Percentiles rank a stretch among this genome's conserved stretches.
phyloP scores from a whole-genome alignment of 2,888 invertebrate genomes.

The Chymomyza fuscimana region DNA sequence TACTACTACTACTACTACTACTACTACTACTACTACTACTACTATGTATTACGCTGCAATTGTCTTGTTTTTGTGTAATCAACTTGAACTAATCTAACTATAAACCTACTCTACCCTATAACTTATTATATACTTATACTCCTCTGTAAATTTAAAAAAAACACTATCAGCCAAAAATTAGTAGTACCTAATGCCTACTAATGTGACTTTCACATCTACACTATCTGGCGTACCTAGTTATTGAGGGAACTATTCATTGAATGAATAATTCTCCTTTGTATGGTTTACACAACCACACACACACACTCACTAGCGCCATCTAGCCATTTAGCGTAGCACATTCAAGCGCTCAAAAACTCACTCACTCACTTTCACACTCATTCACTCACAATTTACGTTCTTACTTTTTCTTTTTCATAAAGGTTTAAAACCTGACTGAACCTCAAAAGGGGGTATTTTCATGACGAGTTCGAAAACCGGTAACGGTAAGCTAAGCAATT shows the following conservation, averaged over 20 bases:
- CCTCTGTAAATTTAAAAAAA: not conserved
- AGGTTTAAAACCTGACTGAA: not conserved
- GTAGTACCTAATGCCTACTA: too few relatives aligned
- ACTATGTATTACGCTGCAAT: conserved; percentile 16
- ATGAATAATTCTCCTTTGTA: too few relatives aligned
- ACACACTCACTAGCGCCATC: too few relatives aligned
- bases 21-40: not conserved
- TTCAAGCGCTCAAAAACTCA: too few relatives aligned
- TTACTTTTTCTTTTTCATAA: not conserved
- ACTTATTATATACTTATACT: conserved; percentile 26
- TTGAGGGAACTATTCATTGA: too few relatives aligned
- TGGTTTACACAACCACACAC: too few relatives aligned
- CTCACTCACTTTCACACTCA: too few relatives aligned
- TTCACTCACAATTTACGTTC: too few relatives aligned
- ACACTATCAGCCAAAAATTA: too few relatives aligned
- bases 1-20: not conserved
- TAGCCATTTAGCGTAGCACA: too few relatives aligned
- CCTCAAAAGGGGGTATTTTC: not conserved
- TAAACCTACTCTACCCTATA: conserved; percentile 21
- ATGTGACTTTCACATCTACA: too few relatives aligned
- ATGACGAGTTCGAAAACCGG: not conserved
- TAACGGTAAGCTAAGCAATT: not conserved
- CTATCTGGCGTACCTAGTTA: too few relatives aligned
- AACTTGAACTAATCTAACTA: not conserved
- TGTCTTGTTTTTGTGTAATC: conserved; percentile 51